Percentiles rank a stretch among this genome's conserved stretches.
phyloP scores from a whole-genome alignment of 2,888 invertebrate species.

The Cryptophagus acutangulus region DNA sequence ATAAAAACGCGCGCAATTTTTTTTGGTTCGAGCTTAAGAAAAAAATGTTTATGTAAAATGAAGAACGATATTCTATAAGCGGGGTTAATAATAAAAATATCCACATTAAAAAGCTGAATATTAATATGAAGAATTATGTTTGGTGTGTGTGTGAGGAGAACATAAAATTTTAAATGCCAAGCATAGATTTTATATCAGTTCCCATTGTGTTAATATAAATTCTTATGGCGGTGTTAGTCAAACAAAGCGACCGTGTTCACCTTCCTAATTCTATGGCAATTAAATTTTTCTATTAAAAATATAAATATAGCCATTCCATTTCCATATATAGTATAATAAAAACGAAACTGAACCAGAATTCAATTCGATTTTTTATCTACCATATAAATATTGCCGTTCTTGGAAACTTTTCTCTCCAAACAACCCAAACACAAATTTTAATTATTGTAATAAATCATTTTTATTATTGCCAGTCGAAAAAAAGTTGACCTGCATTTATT shows the following conservation, averaged over 20 bases:
- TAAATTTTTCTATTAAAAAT: conserved; percentile 39
- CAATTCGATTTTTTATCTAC: conserved; percentile 5
- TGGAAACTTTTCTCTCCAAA: too few relatives aligned
- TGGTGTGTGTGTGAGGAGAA: conserved; percentile 34
- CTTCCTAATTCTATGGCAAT: conserved; percentile 34
- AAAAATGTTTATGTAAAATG: too few relatives aligned
- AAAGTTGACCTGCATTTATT: too few relatives aligned
- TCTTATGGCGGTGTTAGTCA: conserved; percentile 28
- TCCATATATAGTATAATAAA: conserved; percentile 24
- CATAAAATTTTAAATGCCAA: conserved; percentile 40
- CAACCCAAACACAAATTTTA: too few relatives aligned
- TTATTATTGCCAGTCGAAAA: too few relatives aligned
- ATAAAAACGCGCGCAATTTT: too few relatives aligned
- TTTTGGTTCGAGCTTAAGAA: too few relatives aligned
- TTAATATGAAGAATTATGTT: conserved; percentile 42
- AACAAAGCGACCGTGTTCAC: conserved; percentile 34
- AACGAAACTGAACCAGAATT: not conserved
- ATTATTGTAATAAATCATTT: too few relatives aligned
- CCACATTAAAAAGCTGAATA: conserved; percentile 37
- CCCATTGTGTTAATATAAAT: conserved; percentile 39
- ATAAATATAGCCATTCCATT: conserved; percentile 37
- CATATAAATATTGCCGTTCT: not conserved
- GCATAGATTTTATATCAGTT: conserved; percentile 39
- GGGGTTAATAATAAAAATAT: conserved; percentile 37
- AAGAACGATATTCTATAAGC: too few relatives aligned